Evolutionary conservation across 2,888 invertebrate genomes (phyloP).

Genomic region (Plebejus melissa): DNA sequence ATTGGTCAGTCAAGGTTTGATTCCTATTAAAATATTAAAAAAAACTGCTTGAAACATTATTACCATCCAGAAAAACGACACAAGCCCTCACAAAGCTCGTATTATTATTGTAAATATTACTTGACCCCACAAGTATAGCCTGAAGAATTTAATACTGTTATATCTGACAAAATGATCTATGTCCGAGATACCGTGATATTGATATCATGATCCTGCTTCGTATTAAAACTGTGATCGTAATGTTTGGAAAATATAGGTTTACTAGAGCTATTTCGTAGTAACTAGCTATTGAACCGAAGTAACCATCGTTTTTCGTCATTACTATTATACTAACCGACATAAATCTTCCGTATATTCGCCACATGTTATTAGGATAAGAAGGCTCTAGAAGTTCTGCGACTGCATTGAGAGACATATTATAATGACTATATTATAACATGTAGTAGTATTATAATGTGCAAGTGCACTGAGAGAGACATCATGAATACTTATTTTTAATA

Average conservation of each 20-base stretch:
- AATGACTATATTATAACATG: no score
- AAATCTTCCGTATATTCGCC: not conserved
- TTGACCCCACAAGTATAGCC: not conserved
- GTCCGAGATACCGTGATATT: constrained; percentile 6
- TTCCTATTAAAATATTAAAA: no score
- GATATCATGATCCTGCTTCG: not conserved
- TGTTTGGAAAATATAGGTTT: not conserved
- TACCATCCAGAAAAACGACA: no score
- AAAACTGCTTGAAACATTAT: no score
- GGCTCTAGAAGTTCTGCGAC: not conserved
- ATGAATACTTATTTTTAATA: no score
- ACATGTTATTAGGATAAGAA: not conserved
- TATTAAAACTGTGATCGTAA: not conserved
- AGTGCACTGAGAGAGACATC: no score
- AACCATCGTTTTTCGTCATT: not conserved
- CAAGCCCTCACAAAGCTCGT: not conserved
- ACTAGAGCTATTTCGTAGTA: not conserved
- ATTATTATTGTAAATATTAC: not conserved
- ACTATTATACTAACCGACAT: not conserved
- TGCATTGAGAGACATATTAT: no score
- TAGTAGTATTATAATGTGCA: no score
- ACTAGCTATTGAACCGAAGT: not conserved
- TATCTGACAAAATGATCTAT: not conserved
- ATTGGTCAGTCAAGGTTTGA: no score
- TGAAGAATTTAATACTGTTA: not conserved